Base-by-base conservation (phyloP, 2,888 invertebrate genomes). In the Laothoe populi region DNA sequence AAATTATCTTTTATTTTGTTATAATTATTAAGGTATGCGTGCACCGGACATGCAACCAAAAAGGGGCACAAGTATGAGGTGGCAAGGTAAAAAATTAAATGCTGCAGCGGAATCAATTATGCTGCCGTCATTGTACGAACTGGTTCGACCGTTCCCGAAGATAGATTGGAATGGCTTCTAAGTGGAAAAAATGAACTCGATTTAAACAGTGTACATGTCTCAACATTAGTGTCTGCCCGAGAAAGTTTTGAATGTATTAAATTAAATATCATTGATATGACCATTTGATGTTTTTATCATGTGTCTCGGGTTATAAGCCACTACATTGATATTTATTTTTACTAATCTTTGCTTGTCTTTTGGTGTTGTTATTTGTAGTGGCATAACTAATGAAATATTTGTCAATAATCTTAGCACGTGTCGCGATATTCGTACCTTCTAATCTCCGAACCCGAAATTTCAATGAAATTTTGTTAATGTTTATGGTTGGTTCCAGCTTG, bases 11-110 rank as follows among this genome's bases (percentile, higher is more conserved):
- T 81, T 84, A 82, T 83, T 84, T 84, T 77, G 74, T 76, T 75
- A 82, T 85, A 83, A 85, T 86, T 84, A 87, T 77, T 72, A 74
- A 79, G 75, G 83, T 81, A 85, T 84, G 78, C 75, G 66, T 63
- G 59, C 65, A 68, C 67, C 78, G 74, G 78, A 78, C 77, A 58
- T 73, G 45, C 57, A 38, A 72, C 71, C 67, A 78, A 79, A 79
- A 73, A 67, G 67, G 70, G 74, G 70, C 77, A 63, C 81, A 78
- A 74, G 76, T 73, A 75, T 66, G 72, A 71, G 65, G 70, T 49
- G 61, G 63, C 70, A 77, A 75, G 74, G 76, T 79, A 79, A 81
- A 83, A 83, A 86, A 77, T 79, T 69, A 76, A 77, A 78, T 75
- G 73, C 70, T 68, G 66, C 75, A 78, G 74, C 73, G 66, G 81